phyloP scores from a whole-genome alignment of 2,888 invertebrate species.

The Gibbula magus region DNA sequence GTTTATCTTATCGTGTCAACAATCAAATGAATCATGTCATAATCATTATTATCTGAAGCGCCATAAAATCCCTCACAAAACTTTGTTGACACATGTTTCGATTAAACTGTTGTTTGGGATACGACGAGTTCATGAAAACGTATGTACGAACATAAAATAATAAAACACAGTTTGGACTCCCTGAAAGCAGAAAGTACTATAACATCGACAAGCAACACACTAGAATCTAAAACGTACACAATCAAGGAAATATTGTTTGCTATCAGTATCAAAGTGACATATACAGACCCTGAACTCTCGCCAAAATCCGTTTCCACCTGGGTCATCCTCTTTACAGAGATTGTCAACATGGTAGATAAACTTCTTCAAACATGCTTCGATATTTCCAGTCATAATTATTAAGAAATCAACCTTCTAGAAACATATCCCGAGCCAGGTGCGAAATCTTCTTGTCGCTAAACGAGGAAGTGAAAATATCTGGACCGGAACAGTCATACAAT shows the following conservation, averaged over 20 bases:
- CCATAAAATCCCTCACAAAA: neutral
- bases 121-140: too few species aligned
- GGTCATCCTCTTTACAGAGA: conserved; percentile 54
- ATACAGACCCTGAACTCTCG: conserved; percentile 59
- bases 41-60: neutral
- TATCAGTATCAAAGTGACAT: neutral
- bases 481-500: neutral
- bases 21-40: too few species aligned
- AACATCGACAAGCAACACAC: too few species aligned
- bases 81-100: too few species aligned
- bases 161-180: too few species aligned
- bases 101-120: too few species aligned
- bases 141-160: too few species aligned
- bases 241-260: neutral
- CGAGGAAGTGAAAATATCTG: neutral
- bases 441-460: neutral
- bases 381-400: conserved; percentile 34
- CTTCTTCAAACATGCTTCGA: conserved; percentile 48
- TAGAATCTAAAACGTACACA: neutral
- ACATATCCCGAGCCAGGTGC: neutral
- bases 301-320: conserved; percentile 57
- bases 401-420: neutral
- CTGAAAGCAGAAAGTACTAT: too few species aligned
- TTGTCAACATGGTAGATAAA: conserved; percentile 57
- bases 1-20: too few species aligned